phyloP scores from a whole-genome alignment of 2,888 invertebrate species.

The Dendrolimus pini region DNA sequence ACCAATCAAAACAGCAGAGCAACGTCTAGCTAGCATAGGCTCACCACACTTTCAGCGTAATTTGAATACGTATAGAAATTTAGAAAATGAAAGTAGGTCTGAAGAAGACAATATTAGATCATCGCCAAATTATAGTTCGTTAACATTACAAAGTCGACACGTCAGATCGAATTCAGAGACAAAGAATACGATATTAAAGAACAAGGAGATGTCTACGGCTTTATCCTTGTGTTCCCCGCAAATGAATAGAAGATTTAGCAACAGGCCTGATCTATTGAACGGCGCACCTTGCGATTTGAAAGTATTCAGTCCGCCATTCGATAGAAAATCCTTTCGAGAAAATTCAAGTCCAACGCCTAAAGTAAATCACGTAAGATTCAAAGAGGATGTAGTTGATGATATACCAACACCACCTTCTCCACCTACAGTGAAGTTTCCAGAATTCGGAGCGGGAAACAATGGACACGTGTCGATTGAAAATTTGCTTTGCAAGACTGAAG shows the following conservation, averaged over 20 bases:
- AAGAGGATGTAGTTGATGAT: constrained; percentile 61
- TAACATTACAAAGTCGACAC: constrained; percentile 63
- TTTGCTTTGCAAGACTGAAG: constrained; percentile 81
- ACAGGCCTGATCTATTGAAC: constrained; percentile 58
- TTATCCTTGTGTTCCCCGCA: constrained; percentile 74
- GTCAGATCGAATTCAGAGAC: constrained; percentile 68
- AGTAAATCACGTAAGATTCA: constrained; percentile 65
- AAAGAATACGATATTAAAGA: constrained; percentile 64
- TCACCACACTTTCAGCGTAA: constrained; percentile 80
- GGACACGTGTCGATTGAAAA: constrained; percentile 78
- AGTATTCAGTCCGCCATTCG: constrained; percentile 57
- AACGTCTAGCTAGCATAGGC: constrained; percentile 78
- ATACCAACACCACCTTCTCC: constrained; percentile 68
- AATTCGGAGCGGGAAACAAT: constrained; percentile 62
- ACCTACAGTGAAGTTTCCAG: constrained; percentile 56
- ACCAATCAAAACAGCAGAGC: constrained; percentile 58
- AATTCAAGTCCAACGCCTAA: constrained; percentile 53
- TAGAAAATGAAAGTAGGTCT: constrained; percentile 66
- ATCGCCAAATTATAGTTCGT: constrained; percentile 52
- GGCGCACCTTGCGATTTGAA: constrained; percentile 57
- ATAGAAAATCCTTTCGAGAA: constrained; percentile 49
- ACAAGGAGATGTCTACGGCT: constrained; percentile 59
- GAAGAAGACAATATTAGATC: constrained; percentile 53
- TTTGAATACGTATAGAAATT: constrained; percentile 74
- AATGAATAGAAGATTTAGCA: constrained; percentile 68